A percentile compares a stretch with the other conserved stretches of the same genome.
Evolutionary conservation across 1,140 invertebrate species (phyloP).

Genomic region (Cepaea nemoralis): DNA sequence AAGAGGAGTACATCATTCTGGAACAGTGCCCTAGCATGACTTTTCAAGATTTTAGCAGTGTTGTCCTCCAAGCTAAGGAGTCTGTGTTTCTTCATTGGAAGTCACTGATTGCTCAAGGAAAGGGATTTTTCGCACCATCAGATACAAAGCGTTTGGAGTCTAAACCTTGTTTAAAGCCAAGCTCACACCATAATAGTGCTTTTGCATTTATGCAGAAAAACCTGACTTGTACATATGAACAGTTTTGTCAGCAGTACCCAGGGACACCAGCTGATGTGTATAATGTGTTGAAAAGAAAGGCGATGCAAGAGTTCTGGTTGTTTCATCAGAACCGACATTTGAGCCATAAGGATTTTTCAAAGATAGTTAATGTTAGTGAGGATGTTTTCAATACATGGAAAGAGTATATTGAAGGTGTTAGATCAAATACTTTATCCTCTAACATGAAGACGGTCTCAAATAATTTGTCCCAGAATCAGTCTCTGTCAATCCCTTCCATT

Average conservation of each 20-base stretch:
- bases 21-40: slow-evolving; percentile 49
- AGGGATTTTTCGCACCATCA: slow-evolving; percentile 43
- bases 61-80: slow-evolving; percentile 46
- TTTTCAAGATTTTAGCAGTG: slow-evolving; percentile 43
- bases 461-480: not conserved
- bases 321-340: slow-evolving; percentile 34
- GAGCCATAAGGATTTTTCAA: slow-evolving; percentile 35
- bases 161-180: slow-evolving; percentile 22
- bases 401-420: slow-evolving; percentile 32
- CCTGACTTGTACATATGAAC: slow-evolving; percentile 12
- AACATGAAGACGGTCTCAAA: not conserved
- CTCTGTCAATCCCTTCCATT: not conserved
- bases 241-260: slow-evolving; percentile 32
- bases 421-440: not conserved
- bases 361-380: slow-evolving; percentile 23
- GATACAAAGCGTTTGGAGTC: slow-evolving; percentile 36
- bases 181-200: not conserved
- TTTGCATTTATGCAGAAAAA: slow-evolving; percentile 33
- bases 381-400: slow-evolving; percentile 36
- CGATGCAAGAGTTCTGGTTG: slow-evolving; percentile 34
- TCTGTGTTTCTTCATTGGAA: slow-evolving; percentile 47
- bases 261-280: slow-evolving; percentile 17
- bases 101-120: slow-evolving; percentile 41
- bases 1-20: slow-evolving; percentile 50
- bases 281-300: slow-evolving; percentile 29